Base-by-base conservation (phyloP, 2,113 vertebrate species). In the Crotalus helleri region DNA sequence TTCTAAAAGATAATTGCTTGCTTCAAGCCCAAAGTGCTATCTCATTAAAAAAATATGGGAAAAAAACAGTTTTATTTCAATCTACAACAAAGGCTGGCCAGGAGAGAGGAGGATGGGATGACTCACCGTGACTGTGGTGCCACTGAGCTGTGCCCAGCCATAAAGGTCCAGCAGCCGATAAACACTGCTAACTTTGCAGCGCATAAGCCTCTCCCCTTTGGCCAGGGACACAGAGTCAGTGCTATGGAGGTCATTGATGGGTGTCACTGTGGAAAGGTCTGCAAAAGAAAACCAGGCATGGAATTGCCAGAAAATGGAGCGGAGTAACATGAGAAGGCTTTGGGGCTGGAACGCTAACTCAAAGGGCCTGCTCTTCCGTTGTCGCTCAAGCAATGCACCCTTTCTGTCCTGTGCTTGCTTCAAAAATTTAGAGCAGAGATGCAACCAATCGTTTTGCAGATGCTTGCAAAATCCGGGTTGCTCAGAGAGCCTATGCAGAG, bases 101-200 rank as follows among this genome's bases (percentile, higher is more conserved):
- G 3, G 2, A 29, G 93, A 49, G 54, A 87, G 7, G 89, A 5
- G 11, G 55, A 19, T 0, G 46, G 44, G 2, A 2, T 29, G 26
- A 93, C 98, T 98, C 93, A 99, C 99, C 2, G 99, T 99, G 96
- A 99, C 98, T 0, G 98, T 98, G 2, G 98, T 98, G 51, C 97
- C 98, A 1, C 98, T 98, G 92, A 99, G 97, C 96, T 99, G 99
- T 0, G 98, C 98, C 99, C 99, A 99, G 94, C 99, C 99, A 0
- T 98, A 98, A 53, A 99, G 98, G 97, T 99, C 99, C n/a, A 99
- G 97, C 92, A 99, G 98, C 0, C 99, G 98, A 93, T 99, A 98
- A 93, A 99, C 97, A 9, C 99, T 99, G 96, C 98, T 98, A 90
- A 99, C 97, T 96, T 99, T 99, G 96, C 99, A 99, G 89, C 99